Evolutionary conservation across 2,797 vertebrate species (phyloP).

Genomic region (Pachyuromys duprasi): DNA sequence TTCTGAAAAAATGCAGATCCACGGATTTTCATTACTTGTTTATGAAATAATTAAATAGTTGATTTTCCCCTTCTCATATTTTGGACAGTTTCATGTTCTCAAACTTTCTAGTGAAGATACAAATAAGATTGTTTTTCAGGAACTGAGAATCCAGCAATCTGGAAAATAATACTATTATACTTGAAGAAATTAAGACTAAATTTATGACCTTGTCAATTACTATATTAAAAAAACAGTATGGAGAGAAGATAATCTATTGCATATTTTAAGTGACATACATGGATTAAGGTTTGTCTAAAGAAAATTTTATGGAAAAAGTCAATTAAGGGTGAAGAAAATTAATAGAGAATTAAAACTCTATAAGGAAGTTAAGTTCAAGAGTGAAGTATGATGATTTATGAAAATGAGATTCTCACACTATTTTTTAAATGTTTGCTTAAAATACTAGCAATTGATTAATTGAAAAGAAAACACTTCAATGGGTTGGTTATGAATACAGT

Average conservation of each 20-base stretch:
- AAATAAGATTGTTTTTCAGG: not conserved
- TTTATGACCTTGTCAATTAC: constrained; percentile 16
- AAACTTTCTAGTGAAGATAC: not conserved
- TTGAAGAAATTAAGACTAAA: not conserved
- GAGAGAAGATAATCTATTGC: not conserved
- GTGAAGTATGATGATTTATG: not conserved
- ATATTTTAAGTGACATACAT: not conserved
- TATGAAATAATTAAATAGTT: not conserved
- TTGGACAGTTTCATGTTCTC: not conserved
- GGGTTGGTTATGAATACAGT: not conserved
- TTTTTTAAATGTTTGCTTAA: not conserved
- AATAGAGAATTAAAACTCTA: not conserved
- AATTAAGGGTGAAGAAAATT: not conserved
- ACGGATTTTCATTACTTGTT: not conserved
- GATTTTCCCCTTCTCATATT: not conserved
- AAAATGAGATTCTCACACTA: not conserved
- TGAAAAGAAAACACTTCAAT: not conserved
- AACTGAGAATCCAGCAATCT: not conserved
- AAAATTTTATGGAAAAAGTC: constrained; percentile 30
- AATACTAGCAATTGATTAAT: not conserved
- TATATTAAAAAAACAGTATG: not conserved
- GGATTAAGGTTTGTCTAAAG: constrained; percentile 27
- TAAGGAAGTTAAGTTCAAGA: not conserved
- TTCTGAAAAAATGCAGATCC: not conserved
- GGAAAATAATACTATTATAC: not conserved